Percentiles rank a stretch among this genome's conserved stretches.
Conservation (phyloP, 1,140 invertebrate genomes). For the Listronotus oregonensis region DNA sequence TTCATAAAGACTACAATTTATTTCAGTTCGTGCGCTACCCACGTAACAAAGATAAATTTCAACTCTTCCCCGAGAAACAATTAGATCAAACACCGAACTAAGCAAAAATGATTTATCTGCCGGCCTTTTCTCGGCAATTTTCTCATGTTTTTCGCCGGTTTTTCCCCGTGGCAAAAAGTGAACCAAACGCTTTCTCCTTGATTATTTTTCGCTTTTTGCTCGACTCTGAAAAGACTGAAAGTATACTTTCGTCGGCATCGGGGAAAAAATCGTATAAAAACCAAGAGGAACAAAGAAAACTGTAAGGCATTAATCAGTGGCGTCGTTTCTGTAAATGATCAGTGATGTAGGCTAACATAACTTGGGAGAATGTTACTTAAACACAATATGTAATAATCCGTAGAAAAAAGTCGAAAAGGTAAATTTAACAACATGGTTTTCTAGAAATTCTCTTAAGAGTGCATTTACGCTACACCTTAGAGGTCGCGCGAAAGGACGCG, state of each 20-base stretch:
- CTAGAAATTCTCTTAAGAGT: too few relatives aligned
- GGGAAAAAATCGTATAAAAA: constrained; percentile 14
- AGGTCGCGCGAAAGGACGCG: too few relatives aligned
- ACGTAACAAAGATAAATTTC: too few relatives aligned
- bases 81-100: neutral
- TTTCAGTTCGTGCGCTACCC: too few relatives aligned
- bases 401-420: too few relatives aligned
- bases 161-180: constrained; percentile 13
- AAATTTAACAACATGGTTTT: too few relatives aligned
- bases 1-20: too few relatives aligned
- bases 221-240: constrained; percentile 2
- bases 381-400: too few relatives aligned
- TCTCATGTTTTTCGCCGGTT: constrained; percentile 7
- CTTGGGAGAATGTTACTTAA: too few relatives aligned
- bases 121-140: constrained; percentile 18
- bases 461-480: too few relatives aligned
- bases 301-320: constrained; percentile 13
- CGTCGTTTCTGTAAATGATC: neutral
- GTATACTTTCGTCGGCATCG: constrained; percentile 10
- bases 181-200: constrained; percentile 21
- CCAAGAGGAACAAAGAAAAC: neutral
- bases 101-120: constrained; percentile 17
- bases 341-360: neutral
- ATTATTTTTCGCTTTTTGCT: constrained; percentile 21
- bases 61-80: too few relatives aligned